Evolutionary conservation across 2,888 invertebrate species (phyloP), one percentile per base, ranked within the genome.

Genomic region (Coronaproctus castanopsis): DNA sequence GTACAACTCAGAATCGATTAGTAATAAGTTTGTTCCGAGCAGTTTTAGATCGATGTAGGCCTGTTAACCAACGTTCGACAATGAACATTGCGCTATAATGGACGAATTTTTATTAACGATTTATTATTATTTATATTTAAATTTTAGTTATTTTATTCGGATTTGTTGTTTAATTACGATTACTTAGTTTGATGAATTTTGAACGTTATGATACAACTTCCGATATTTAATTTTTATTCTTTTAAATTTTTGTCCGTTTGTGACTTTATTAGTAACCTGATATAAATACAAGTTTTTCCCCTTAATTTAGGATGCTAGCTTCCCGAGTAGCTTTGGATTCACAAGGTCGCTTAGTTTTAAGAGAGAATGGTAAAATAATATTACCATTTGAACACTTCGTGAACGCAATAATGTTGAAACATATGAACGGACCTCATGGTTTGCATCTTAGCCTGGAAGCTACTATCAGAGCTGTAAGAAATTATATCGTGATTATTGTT

Each of bases 321-420:
- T 85, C 86, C 65, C 79, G 88, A 69, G 82, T 89, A 52, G 84
- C 87, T 1, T 73, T 88, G 67, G 88, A 89, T 71, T 80, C 84
- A 20, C 87, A 88, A 75, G 87, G 87, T 53, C 78, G 88, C 69
- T 73, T 88, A 62, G 85, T 89, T 68, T 74, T 88, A 56, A 76
- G 88, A 62, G 88, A 88, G 71, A 87, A 87, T 75, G 88, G 88
- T 10, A 89, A 88, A 76, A 87, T 89, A 67, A 87, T 89, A 62
- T 73, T 89, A 60, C 88, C 88, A 2, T 88, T 86, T 72, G 88
- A 89, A 72, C 88, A 89, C 70, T 89, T 88, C 76, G 87, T 87
- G 1, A 88, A 88, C 75, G 88, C 88, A 58, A 87, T 89, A 3
- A 88, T 88, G 87, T 71, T 89, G 65, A 89, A 88, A 69, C 88